Conservation (phyloP, 2,888 invertebrate genomes). For the Chelonus formosanus region DNA sequence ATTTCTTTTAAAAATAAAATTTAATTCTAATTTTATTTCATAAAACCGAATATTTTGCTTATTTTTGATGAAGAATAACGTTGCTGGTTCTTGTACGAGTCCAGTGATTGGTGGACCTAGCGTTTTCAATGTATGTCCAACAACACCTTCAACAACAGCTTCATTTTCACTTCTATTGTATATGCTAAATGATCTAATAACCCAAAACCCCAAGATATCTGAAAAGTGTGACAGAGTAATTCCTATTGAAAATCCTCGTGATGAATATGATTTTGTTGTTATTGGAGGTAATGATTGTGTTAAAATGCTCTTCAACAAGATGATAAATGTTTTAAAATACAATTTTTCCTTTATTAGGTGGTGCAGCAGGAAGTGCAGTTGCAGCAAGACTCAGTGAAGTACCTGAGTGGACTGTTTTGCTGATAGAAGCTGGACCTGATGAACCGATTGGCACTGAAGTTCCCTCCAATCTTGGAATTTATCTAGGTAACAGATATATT, state of each 20-base stretch:
- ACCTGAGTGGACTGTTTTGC: constrained; percentile 71
- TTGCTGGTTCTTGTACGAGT: background rate
- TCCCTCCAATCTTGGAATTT: constrained; percentile 52
- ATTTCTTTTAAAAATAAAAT: too few relatives aligned
- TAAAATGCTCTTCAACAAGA: background rate
- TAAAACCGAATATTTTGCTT: too few relatives aligned
- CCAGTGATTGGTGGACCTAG: constrained; percentile 47
- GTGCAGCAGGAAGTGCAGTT: constrained; percentile 72
- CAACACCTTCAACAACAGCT: constrained; percentile 27
- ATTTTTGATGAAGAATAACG: too few relatives aligned
- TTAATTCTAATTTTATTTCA: too few relatives aligned
- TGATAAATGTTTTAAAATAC: background rate
- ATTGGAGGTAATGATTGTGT: constrained; percentile 66
- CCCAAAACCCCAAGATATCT: constrained; percentile 42
- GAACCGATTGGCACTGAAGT: constrained; percentile 70
- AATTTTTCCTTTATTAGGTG: constrained; percentile 56
- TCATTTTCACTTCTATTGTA: constrained; percentile 38
- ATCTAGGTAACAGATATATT: constrained; percentile 45
- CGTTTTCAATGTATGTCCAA: constrained; percentile 45
- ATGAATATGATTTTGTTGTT: constrained; percentile 73
- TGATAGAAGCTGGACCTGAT: constrained; percentile 77
- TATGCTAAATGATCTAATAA: constrained; percentile 45
- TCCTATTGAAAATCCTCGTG: constrained; percentile 60
- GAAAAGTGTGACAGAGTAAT: constrained; percentile 68
- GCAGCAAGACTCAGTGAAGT: constrained; percentile 73